Base-by-base conservation (phyloP, 1,140 invertebrate genomes). In the Trissolcus basalis region DNA sequence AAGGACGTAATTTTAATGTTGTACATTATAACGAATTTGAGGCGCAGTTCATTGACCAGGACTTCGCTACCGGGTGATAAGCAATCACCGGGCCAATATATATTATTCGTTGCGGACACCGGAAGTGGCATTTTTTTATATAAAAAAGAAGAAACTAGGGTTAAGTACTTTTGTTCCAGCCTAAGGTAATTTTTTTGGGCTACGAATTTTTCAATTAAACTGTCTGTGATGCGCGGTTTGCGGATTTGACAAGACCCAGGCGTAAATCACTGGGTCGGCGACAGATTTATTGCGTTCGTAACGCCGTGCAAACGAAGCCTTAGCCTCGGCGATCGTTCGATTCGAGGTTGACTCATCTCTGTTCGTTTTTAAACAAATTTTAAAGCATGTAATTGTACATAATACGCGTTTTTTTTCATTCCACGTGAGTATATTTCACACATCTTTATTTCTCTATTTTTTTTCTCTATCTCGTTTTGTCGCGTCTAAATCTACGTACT, bases 81-180 rank as follows among this genome's bases (percentile, higher is more conserved):
- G 19, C 39, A 36, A 48, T 43, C 35, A 47, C 43, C 11, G 4
- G 56, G 45, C 58, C 49, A 59, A 68, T 39, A 33, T 53, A 39
- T 43, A 16, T 65, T 67, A 53, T 33, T 69, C 63, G 50, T 67
- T 48, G 47, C 27, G 58, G 36, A 70, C 27, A 63, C 51, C 51
- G 55, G 61, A 67, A 77, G 77, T 77, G 73, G 64, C 58, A 78
- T 81, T 86, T 85, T 86, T 85, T 86, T 68, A 68, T 68, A 74
- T 51, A 56, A 63, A 4, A 39, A 11, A 39, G n/a, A 9, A 11
- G 81, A 82, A 87, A 77, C 74, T 88, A 86, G 80, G 44, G 72
- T 79, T 82, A 84, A 86, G 83, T 83, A 82, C 80, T 85, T 81
- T 78, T 78, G 82, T 83, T 85, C 82, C 82, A 87, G 82, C 72